Evolutionary conservation across 2,888 invertebrate genomes (phyloP), one percentile per base, ranked within the genome.

Genomic region (Conchocele bisecta): DNA sequence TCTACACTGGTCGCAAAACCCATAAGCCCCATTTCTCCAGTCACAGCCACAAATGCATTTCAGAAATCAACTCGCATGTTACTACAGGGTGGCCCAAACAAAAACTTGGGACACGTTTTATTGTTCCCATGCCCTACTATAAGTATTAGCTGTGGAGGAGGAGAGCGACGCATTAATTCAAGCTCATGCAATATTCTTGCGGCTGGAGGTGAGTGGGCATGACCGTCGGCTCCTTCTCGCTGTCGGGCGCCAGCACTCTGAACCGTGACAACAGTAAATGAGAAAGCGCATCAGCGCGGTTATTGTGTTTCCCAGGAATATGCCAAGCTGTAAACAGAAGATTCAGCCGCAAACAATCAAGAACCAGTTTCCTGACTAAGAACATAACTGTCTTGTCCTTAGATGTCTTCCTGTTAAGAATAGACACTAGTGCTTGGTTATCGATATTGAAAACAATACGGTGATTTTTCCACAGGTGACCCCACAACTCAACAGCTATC

Each of bases 401-500:
- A 11, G 58, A 58, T 15, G 64, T 59, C 33, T 41, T 13, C 13
- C 15, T 17, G 35, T 70, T 70, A 11, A 70, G 22, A 44, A 70
- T 64, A 13, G 24, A n/a, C n/a, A 71, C 71, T 9, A 58, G 39
- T 39, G 64, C 64, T 24, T 28, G 11, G 26, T 70, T 71, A 31
- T 71, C 70, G 24, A 31, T 50, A n/a, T 44, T 26, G 44, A 63
- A 63, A 7, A 39, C 7, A 17, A 61, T 22, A 9, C 24, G 39
- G 20, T 61, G 44, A 20, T 53, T 51, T 28, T 28, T 13, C 24
- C 31, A 26, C 5, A 28, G 17, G 4, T 57, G 15, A 37, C 57
- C 65, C 66, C 56, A 65, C 2, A 65, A 24, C n/a, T 48, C 6
- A 2, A 65, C 20, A 9, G 57, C 56, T n/a, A 57, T 31, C 2